These are phyloP conservation scores for Oscheius sp. DNA, from an alignment of 1,140 invertebrate species.

Conservation along the genomic window DNA sequence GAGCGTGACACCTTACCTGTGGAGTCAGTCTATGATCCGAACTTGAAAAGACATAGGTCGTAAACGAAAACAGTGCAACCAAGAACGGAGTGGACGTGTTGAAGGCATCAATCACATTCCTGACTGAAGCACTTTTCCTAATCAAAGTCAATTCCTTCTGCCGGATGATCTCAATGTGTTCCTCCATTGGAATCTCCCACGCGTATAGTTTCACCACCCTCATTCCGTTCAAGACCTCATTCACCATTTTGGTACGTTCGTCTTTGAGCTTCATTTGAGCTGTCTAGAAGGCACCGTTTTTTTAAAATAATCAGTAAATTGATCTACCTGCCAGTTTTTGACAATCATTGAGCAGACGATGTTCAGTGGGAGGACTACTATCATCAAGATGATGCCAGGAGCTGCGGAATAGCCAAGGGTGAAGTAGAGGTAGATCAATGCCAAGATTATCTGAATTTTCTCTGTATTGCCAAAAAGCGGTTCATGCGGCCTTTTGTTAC, in stretches of 20 bases:
- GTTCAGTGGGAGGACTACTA: slow-evolving; percentile 61
- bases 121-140: slow-evolving; percentile 11
- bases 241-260: slow-evolving; percentile 65
- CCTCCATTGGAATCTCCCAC: slow-evolving; percentile 77
- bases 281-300: background rate
- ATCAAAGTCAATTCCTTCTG: slow-evolving; percentile 32
- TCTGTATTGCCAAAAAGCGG: background rate
- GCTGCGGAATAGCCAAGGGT: slow-evolving; percentile 75
- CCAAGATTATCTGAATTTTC: slow-evolving; percentile 14
- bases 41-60: slow-evolving; percentile 13
- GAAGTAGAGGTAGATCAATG: slow-evolving; percentile 25
- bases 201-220: slow-evolving; percentile 79
- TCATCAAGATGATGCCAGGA: slow-evolving; percentile 84
- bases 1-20: background rate
- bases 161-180: slow-evolving; percentile 60
- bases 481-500: no score
- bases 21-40: slow-evolving; percentile 64
- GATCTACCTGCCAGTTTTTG: slow-evolving; percentile 35
- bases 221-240: slow-evolving; percentile 65
- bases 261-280: slow-evolving; percentile 62
- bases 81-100: slow-evolving; percentile 25
- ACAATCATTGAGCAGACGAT: slow-evolving; percentile 60
- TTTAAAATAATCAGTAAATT: background rate
- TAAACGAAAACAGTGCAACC: slow-evolving; percentile 25
- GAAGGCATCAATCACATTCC: slow-evolving; percentile 16